phyloP scores from a whole-genome alignment of 2,888 invertebrate species.

The Brachyptera putata region DNA sequence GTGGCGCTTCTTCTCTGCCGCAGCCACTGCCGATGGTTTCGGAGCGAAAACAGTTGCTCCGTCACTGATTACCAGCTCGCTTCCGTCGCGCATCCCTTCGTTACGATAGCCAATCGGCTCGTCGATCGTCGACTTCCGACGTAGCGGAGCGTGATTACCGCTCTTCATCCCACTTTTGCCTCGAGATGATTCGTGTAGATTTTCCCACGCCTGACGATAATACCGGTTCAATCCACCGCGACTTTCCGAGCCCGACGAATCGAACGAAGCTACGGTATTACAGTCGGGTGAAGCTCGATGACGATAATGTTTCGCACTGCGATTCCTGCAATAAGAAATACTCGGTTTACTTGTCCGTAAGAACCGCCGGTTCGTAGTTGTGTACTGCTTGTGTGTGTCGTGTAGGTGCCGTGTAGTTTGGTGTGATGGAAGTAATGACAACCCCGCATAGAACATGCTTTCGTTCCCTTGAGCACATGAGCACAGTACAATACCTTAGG shows the following conservation, averaged over 20 bases:
- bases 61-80: conserved; percentile 72
- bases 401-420: background rate
- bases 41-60: conserved; percentile 40
- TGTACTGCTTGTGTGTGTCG: background rate
- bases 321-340: conserved; percentile 53
- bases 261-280: conserved; percentile 86
- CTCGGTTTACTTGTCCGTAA: background rate
- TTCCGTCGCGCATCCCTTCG: conserved; percentile 62
- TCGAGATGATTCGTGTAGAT: conserved; percentile 67
- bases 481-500: conserved; percentile 32
- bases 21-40: conserved; percentile 30
- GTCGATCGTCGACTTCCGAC: conserved; percentile 68
- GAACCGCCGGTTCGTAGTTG: background rate
- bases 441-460: conserved; percentile 19
- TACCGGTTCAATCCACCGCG: conserved; percentile 74
- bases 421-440: background rate
- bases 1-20: conserved; percentile 57
- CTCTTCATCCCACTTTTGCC: conserved; percentile 32
- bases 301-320: conserved; percentile 80
- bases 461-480: conserved; percentile 5
- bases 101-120: conserved; percentile 58
- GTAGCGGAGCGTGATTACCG: conserved; percentile 53
- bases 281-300: conserved; percentile 87
- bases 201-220: conserved; percentile 91
- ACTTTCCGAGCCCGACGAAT: conserved; percentile 82